phyloP scores from a whole-genome alignment of 2,888 invertebrate species.

The Diabrotica balteata region DNA sequence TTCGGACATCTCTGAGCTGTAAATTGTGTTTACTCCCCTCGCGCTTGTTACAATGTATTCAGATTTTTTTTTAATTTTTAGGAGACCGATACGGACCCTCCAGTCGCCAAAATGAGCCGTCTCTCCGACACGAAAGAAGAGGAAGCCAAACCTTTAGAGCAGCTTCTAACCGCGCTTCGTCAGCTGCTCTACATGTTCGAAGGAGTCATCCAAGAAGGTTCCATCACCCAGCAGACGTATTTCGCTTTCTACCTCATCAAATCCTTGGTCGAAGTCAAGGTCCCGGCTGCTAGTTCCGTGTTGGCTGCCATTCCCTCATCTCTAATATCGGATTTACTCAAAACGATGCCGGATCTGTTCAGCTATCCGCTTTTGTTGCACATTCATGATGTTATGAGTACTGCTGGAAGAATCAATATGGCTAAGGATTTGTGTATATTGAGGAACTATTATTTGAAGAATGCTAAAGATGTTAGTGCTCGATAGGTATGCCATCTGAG shows the following conservation, averaged over 20 bases:
- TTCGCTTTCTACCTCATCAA: constrained; percentile 82
- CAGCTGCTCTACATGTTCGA: constrained; percentile 76
- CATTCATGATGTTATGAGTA: constrained; percentile 79
- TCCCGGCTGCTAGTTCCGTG: constrained; percentile 64
- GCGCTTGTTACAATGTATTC: no score
- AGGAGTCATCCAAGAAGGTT: constrained; percentile 66
- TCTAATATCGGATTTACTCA: constrained; percentile 80
- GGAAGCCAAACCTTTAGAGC: constrained; percentile 43
- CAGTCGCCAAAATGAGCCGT: constrained; percentile 52
- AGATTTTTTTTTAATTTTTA: constrained; percentile 36
- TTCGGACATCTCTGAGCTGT: no score
- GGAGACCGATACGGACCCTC: constrained; percentile 45
- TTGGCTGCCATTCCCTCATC: constrained; percentile 78
- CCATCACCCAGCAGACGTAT: constrained; percentile 82
- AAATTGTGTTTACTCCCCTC: no score
- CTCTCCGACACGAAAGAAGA: constrained; percentile 41
- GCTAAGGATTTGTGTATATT: constrained; percentile 87
- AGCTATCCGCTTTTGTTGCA: constrained; percentile 76
- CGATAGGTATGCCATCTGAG: not conserved
- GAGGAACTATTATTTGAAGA: constrained; percentile 77
- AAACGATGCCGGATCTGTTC: constrained; percentile 79
- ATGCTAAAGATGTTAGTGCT: constrained; percentile 29
- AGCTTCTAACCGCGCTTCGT: constrained; percentile 65
- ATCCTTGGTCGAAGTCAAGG: constrained; percentile 77
- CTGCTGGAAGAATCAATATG: constrained; percentile 81